Evolutionary conservation across 2,797 vertebrate genomes (phyloP).

Genomic region (Onychomys torridus): DNA sequence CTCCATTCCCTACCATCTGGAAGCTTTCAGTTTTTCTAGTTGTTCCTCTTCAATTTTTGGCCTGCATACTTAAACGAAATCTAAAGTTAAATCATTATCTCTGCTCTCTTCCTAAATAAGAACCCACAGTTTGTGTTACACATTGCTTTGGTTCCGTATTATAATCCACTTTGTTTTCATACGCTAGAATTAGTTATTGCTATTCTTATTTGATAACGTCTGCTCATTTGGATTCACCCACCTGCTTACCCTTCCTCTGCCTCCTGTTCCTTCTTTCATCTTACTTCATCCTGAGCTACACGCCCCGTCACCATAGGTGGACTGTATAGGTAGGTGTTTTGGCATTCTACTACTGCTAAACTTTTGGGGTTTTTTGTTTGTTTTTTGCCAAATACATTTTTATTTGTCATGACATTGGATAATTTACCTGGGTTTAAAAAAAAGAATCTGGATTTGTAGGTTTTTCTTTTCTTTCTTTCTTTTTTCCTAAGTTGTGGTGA

Average conservation of each 20-base stretch:
- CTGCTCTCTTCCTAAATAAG: constrained; percentile 7
- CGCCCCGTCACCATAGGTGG: not conserved
- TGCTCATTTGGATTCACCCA: constrained; percentile 27
- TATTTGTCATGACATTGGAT: constrained; percentile 28
- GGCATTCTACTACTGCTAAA: constrained; percentile 8
- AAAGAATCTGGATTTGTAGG: not conserved
- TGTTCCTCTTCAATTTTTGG: constrained; percentile 54
- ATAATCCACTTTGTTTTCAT: constrained; percentile 49
- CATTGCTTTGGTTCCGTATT: not conserved
- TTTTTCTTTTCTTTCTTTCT: not conserved
- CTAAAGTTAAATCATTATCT: constrained; percentile 59
- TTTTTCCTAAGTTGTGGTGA: not conserved
- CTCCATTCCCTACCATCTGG: not conserved
- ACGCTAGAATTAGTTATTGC: constrained; percentile 31
- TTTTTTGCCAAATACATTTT: constrained; percentile 34
- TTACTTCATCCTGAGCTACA: constrained; percentile 13
- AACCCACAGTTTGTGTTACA: constrained; percentile 43
- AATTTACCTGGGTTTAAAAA: constrained; percentile 52
- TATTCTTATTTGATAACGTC: constrained; percentile 28
- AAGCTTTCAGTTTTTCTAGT: constrained; percentile 63
- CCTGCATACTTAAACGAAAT: constrained; percentile 40
- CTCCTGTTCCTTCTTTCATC: not conserved
- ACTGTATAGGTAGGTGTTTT: no score
- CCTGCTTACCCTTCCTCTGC: constrained; percentile 37
- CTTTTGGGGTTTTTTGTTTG: not conserved